Percentiles rank a stretch among this genome's conserved stretches.
phyloP scores from a whole-genome alignment of 1,140 invertebrate species.

The Eueides isabella region DNA sequence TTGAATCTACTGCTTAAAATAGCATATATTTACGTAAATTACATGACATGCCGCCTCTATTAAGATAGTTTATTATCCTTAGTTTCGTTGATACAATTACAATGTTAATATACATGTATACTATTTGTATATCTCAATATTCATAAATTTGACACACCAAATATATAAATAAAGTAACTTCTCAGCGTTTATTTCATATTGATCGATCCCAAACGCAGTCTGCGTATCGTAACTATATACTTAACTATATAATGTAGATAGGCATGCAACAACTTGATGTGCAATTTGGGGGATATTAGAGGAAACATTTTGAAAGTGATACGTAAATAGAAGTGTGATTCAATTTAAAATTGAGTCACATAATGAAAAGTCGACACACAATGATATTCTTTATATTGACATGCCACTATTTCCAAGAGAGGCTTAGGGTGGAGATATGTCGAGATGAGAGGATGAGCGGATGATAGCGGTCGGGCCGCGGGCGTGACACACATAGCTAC shows the following conservation, averaged over 20 bases:
- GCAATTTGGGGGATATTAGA: constrained; percentile 15
- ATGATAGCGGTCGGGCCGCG: constrained; percentile 30
- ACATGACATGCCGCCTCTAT: neutral
- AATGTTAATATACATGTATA: neutral
- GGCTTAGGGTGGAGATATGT: constrained; percentile 16
- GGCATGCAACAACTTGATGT: constrained; percentile 25
- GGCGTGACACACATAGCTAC: constrained; percentile 44
- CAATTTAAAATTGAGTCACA: neutral
- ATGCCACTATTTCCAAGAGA: constrained; percentile 16
- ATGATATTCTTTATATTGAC: constrained; percentile 11
- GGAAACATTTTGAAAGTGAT: neutral
- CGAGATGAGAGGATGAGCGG: constrained; percentile 15
- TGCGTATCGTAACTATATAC: constrained; percentile 3
- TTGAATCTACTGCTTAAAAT: neutral
- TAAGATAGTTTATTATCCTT: neutral
- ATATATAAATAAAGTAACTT: constrained; percentile 5
- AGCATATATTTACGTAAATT: neutral
- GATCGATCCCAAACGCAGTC: constrained; percentile 27
- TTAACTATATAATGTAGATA: constrained; percentile 1
- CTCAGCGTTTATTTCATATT: constrained; percentile 16
- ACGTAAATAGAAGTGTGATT: neutral
- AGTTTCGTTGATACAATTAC: neutral
- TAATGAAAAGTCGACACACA: neutral
- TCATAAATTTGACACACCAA: neutral
- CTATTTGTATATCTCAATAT: neutral